Evolutionary conservation across 1,140 invertebrate genomes (phyloP), one percentile per base, ranked within the genome.

Genomic region (Anastrepha ludens): DNA sequence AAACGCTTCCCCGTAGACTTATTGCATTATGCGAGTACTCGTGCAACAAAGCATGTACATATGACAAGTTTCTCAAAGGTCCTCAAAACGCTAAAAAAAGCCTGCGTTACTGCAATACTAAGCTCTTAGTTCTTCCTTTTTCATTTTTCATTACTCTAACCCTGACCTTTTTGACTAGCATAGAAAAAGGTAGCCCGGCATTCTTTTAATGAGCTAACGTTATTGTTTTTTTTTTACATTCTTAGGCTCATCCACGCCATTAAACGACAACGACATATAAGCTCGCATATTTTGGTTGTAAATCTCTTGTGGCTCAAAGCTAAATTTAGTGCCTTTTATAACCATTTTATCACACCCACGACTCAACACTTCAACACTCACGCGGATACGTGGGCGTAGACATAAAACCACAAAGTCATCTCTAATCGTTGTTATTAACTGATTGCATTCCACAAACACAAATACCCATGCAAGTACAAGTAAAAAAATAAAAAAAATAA

Each of bases 351-450:
- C 74, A 81, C 41, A 81, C n/a, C 44, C 17, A 81, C 47, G 17
- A 81, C 74, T 81, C 74, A 81, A 13, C 74, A 81, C 47, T 81
- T 81, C 74, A 81, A 55, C 74, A 81, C 74, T 41, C 50, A 50
- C 74, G 74, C 74, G 17, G 47, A 81, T 55, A 81, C 5, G n/a
- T 55, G 15, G 44, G 74, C 8, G 74, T 15, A 20, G 47, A 81
- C 74, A 81, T 55, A 55, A 81, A 81, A 81, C 74, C 74, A 81
- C 74, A 81, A 81, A 81, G 74, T 81, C 74, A 55, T 81, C 74
- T 81, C 74, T 81, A 81, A 74, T 55, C 74, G 74, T 47, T 55
- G 50, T 55, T 81, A 81, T 81, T 55, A 81, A 81, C 74, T 81
- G 67, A 81, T 81, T 81, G 74, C 74, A 81, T 81, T 81, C 17